Conservation (phyloP, 2,888 invertebrate genomes). For the Drosophila macrospina region DNA sequence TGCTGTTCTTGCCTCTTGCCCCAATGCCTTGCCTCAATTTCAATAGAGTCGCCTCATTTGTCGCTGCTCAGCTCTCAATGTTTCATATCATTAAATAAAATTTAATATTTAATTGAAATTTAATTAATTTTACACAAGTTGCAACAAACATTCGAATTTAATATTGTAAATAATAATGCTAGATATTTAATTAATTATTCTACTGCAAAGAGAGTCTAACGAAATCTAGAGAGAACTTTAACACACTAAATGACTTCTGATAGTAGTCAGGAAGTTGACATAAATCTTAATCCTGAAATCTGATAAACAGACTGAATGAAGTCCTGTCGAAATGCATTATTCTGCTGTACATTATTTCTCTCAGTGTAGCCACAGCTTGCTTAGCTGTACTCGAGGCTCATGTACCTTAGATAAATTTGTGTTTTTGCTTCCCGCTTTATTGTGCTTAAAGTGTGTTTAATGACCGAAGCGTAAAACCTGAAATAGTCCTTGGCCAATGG, state of each 20-base stretch:
- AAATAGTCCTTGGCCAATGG: slow-evolving; percentile 10
- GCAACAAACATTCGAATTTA: too few relatives aligned
- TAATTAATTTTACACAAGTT: too few relatives aligned
- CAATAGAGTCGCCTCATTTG: slow-evolving; percentile 6
- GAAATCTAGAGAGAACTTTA: too few relatives aligned
- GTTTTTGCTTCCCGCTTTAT: not conserved
- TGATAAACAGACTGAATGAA: too few relatives aligned
- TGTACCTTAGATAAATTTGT: slow-evolving; percentile 3
- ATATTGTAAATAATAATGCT: not conserved
- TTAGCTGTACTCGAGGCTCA: not conserved
- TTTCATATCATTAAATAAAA: not conserved
- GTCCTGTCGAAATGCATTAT: too few relatives aligned
- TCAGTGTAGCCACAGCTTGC: not conserved
- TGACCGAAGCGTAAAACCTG: slow-evolving; percentile 40
- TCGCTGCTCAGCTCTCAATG: not conserved
- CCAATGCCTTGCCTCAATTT: not conserved
- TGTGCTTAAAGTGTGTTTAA: slow-evolving; percentile 37
- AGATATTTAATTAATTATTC: too few relatives aligned
- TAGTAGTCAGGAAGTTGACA: too few relatives aligned
- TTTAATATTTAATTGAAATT: not conserved
- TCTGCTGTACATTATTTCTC: too few relatives aligned
- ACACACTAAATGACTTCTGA: too few relatives aligned
- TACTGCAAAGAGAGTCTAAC: too few relatives aligned
- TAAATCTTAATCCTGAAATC: too few relatives aligned
- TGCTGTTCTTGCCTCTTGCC: slow-evolving; percentile 2